Evolutionary conservation across 2,113 vertebrate species (phyloP).

Genomic region (Hippocampus mohnikei): DNA sequence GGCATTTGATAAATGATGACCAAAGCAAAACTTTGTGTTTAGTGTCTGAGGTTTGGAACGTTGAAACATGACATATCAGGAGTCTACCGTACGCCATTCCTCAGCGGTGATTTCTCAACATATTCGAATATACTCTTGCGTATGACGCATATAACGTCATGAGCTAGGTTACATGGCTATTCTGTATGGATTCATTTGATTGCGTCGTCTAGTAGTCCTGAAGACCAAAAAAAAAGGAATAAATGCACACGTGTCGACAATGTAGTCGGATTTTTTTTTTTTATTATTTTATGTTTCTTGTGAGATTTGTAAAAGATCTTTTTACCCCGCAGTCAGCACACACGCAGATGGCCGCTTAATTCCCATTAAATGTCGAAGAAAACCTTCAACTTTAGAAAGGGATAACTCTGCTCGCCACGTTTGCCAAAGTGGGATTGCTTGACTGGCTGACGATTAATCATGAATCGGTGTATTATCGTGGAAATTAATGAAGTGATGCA

Average conservation of each 20-base stretch:
- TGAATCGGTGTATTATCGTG: not conserved
- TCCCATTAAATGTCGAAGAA: not conserved
- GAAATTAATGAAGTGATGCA: not conserved
- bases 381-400: not conserved
- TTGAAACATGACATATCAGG: not conserved
- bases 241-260: not conserved
- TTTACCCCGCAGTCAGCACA: not conserved
- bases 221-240: not conserved
- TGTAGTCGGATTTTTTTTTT: not conserved
- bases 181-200: not conserved
- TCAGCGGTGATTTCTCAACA: not conserved
- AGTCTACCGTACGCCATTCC: not conserved
- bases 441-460: not conserved
- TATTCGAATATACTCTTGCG: not conserved
- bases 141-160: not conserved
- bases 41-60: not conserved
- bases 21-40: constrained; percentile 8
- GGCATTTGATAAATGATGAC: constrained; percentile 14
- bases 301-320: no score
- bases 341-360: not conserved
- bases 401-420: no score
- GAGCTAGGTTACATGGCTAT: not conserved
- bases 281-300: no score
- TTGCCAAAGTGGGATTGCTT: not conserved
- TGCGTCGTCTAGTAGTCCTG: not conserved